Conservation (phyloP, 2,113 vertebrate genomes). For the Laticauda laticaudata region DNA sequence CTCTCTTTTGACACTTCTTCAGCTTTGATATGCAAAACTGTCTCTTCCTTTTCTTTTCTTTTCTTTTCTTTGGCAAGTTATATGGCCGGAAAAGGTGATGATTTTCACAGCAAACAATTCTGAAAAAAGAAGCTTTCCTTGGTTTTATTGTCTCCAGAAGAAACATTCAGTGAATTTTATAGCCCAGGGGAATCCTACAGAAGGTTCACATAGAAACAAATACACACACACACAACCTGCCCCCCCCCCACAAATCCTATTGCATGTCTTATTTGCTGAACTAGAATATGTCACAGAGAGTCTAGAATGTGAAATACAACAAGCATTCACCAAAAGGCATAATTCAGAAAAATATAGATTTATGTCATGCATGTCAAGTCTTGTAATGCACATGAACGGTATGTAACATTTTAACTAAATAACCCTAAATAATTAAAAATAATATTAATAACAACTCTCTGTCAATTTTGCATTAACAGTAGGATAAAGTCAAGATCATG, state of each 20-base stretch:
- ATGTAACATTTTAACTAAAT: background rate
- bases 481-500: background rate
- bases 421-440: background rate
- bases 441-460: background rate
- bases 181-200: slow-evolving; percentile 54
- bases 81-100: slow-evolving; percentile 83
- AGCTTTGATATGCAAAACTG: slow-evolving; percentile 87
- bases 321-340: slow-evolving; percentile 34
- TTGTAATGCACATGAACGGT: background rate
- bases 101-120: slow-evolving; percentile 83
- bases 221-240: background rate
- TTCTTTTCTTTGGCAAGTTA: slow-evolving; percentile 76
- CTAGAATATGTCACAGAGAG: background rate
- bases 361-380: background rate
- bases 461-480: background rate
- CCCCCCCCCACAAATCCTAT: background rate
- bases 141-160: slow-evolving; percentile 75
- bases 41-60: slow-evolving; percentile 68
- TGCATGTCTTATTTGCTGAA: slow-evolving; percentile 44
- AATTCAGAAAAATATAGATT: background rate
- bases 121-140: slow-evolving; percentile 63
- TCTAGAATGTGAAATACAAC: slow-evolving; percentile 44
- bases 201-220: slow-evolving; percentile 38
- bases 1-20: slow-evolving; percentile 77
- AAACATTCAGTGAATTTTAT: slow-evolving; percentile 66